Evolutionary conservation across 2,797 vertebrate species (phyloP), one percentile per base, ranked within the genome.

Genomic region (Scomberomorus guttatus): DNA sequence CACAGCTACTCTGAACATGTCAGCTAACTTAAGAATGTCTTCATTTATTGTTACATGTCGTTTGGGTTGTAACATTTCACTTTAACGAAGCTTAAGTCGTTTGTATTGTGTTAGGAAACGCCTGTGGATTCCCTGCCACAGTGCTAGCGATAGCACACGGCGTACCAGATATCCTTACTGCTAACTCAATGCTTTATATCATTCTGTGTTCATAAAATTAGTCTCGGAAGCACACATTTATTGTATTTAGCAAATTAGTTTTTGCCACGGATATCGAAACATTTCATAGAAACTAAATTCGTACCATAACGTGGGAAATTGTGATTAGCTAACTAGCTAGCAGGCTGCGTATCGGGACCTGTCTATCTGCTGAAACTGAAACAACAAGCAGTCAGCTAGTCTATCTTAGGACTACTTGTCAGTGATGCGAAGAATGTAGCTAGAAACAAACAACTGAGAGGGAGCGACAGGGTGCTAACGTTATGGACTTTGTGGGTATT

Each of bases 311-410:
- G 12, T 4, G 6, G 11, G 14, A 50, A 18, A 54, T 50, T 27
- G 39, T 34, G 8, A 10, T 24, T 6, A 17, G 44, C 22, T 62
- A 69, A 63, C 50, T n/a, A 65, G 48, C 42, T 78, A 66, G 34
- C 60, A 34, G 14, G 48, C 27, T 54, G 42, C 32, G 9, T 13
- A 64, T 44, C 55, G 29, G 66, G 67, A 22, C 52, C n/a, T 27
- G 72, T 72, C 48, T 85, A 52, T 80, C 18, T 84, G 63, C 65
- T 77, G 39, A 74, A 82, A 37, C 29, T 46, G 74, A 73, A 79
- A 61, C 27, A 82, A 59, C 39, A 62, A 63, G 61, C 32, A 48
- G 34, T 58, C 18, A 50, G 46, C 18, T 67, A 57, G 51, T 65
- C 2, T 12, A 2, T 20, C 1, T 52, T 48, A 57, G 17, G 2